Evolutionary conservation across 2,888 invertebrate genomes (phyloP), one percentile per base, ranked within the genome.

Genomic region (Aphidoletes aphidimyza): DNA sequence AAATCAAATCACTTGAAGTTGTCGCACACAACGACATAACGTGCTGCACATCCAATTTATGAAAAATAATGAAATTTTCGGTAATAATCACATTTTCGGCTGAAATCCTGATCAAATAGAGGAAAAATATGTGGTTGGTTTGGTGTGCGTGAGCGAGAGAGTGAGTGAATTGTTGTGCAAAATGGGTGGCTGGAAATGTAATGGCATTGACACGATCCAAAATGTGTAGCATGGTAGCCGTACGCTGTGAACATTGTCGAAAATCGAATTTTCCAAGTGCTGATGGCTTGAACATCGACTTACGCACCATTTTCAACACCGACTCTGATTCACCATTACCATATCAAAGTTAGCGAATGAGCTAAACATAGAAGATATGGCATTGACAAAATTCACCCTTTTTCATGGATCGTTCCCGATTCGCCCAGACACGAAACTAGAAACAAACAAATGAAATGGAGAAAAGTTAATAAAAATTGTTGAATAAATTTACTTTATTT

Each of bases 401-500:
- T 69, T 69, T 69, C 69, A 69, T 69, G 69, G 69, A 69, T 34
- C 6, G 30, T 0, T 69, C 69, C 69, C 17, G n/a, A n/a, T n/a
- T 42, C 14, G 6, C 30, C 6, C 26, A 54, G 69, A 69, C 69
- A 69, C 0, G 34, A 26, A 30, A 30, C 22, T n/a, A 54, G 26
- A 69, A 30, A 69, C 34, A 69, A 69, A 14, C 34, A 30, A 69
- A 69, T 69, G 34, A 69, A 69, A 69, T 69, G 69, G 34, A 69
- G 69, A 69, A 69, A 69, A 69, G 69, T 69, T 69, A 69, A 69
- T 69, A 69, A 69, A 69, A 69, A 30, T 69, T 69, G 69, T 69
- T 69, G 69, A 69, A 69, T 69, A 69, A 69, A 69, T 69, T 69
- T 34, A 30, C 69, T n/a, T 9, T 14, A 14, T 42, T 42, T 42